These are phyloP conservation scores for Morpho helenor DNA, from an alignment of 2,888 invertebrate species.

Conservation along the genomic window DNA sequence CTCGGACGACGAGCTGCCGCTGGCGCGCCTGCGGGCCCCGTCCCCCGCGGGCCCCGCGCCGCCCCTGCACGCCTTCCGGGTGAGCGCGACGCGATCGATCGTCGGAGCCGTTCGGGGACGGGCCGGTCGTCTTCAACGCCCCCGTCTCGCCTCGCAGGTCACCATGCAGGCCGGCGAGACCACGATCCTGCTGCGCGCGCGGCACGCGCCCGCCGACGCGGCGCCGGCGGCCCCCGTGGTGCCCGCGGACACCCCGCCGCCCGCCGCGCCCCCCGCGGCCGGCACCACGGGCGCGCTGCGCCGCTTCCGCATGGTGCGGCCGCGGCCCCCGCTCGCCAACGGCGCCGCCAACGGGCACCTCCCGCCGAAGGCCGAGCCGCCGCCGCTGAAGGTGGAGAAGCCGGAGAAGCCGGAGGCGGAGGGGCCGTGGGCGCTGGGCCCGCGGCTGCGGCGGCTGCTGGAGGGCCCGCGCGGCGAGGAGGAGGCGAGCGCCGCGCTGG, in stretches of 20 bases:
- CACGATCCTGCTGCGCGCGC: slow-evolving; percentile 54
- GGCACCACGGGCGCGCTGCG: slow-evolving; percentile 27
- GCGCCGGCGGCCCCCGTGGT: slow-evolving; percentile 30
- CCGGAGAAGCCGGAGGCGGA: slow-evolving; percentile 2
- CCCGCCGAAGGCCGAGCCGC: slow-evolving; percentile 15
- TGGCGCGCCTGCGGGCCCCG: slow-evolving; percentile 41
- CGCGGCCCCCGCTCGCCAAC: slow-evolving; percentile 17
- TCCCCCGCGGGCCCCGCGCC: slow-evolving; percentile 16
- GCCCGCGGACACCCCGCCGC: slow-evolving; percentile 22
- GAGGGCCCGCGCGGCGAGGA: slow-evolving; percentile 31
- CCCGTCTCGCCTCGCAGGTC: slow-evolving; percentile 39
- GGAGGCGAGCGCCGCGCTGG: slow-evolving; percentile 47
- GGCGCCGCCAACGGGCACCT: slow-evolving; percentile 22
- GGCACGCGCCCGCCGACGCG: slow-evolving; percentile 46
- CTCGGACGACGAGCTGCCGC: slow-evolving; percentile 43
- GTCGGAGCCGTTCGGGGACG: slow-evolving; percentile 7
- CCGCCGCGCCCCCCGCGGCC: slow-evolving; percentile 22
- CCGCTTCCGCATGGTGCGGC: slow-evolving; percentile 27
- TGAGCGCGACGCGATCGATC: not conserved
- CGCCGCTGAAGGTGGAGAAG: slow-evolving; percentile 30
- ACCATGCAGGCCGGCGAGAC: slow-evolving; percentile 50
- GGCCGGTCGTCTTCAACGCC: not conserved
- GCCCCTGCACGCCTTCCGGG: slow-evolving; percentile 12
- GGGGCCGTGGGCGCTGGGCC: slow-evolving; percentile 28
- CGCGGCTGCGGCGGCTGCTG: slow-evolving; percentile 40